Conservation (phyloP, 2,888 invertebrate species). For the Panopea generosa region DNA sequence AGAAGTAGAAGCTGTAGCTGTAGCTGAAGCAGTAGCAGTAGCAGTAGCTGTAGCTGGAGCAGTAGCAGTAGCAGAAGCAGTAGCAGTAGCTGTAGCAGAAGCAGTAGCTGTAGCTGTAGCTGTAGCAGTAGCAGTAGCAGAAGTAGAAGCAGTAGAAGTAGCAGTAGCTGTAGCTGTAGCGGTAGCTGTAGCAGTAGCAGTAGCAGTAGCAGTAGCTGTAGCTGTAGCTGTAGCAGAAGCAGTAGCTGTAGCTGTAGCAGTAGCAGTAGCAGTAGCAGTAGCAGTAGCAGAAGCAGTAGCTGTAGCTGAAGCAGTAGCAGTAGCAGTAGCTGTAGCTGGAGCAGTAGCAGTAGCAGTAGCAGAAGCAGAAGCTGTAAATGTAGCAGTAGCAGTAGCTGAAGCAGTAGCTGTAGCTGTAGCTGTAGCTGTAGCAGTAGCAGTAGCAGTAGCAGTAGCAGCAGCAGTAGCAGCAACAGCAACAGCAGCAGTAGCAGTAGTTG, state of each 20-base stretch:
- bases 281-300: too few species aligned
- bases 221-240: not conserved
- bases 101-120: not conserved
- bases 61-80: not conserved
- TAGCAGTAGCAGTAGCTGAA: too few species aligned
- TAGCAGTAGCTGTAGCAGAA: not conserved
- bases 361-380: not conserved
- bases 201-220: not conserved
- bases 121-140: not conserved
- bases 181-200: slow-evolving; percentile 1
- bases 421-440: not conserved
- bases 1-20: too few species aligned
- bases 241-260: too few species aligned
- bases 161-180: not conserved
- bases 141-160: too few species aligned
- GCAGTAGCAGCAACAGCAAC: not conserved
- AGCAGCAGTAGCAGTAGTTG: not conserved
- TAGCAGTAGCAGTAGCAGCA: not conserved
- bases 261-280: too few species aligned
- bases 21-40: too few species aligned
- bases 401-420: not conserved
- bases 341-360: not conserved
- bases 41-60: not conserved
- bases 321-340: not conserved
- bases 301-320: too few species aligned